A percentile compares a stretch with the other conserved stretches of the same genome.
Conservation (phyloP, 2,888 invertebrate species). For the Nemurella pictetii region DNA sequence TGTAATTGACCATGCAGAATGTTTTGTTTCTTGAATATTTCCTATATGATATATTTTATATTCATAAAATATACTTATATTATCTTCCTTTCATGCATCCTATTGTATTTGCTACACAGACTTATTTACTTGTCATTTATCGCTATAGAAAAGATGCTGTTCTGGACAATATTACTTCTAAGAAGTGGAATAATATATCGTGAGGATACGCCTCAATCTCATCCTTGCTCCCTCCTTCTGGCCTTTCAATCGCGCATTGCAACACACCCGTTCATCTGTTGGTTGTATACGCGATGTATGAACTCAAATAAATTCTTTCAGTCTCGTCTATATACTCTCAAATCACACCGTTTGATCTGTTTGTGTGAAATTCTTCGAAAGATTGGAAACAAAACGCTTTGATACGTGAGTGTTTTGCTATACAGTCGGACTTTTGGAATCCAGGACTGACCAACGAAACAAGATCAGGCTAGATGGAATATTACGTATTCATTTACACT, state of each 20-base stretch:
- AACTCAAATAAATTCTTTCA: background rate
- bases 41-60: background rate
- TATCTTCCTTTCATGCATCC: background rate
- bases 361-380: slow-evolving; percentile 19
- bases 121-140: slow-evolving; percentile 20
- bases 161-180: slow-evolving; percentile 20
- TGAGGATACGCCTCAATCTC: slow-evolving; percentile 13
- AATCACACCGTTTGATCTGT: slow-evolving; percentile 12
- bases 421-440: background rate
- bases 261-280: background rate
- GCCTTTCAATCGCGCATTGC: background rate
- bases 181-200: slow-evolving; percentile 8
- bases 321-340: background rate
- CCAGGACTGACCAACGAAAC: background rate
- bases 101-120: background rate
- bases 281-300: background rate
- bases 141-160: background rate
- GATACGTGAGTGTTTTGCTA: background rate
- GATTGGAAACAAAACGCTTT: background rate
- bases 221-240: background rate
- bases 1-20: slow-evolving; percentile 10
- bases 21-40: slow-evolving; percentile 5
- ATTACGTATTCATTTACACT: too few species aligned
- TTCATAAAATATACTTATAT: background rate
- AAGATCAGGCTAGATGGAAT: too few species aligned